Percentiles rank a stretch among this genome's conserved stretches.
Conservation (phyloP, 1,140 invertebrate species). For the Argopecten irradians region DNA sequence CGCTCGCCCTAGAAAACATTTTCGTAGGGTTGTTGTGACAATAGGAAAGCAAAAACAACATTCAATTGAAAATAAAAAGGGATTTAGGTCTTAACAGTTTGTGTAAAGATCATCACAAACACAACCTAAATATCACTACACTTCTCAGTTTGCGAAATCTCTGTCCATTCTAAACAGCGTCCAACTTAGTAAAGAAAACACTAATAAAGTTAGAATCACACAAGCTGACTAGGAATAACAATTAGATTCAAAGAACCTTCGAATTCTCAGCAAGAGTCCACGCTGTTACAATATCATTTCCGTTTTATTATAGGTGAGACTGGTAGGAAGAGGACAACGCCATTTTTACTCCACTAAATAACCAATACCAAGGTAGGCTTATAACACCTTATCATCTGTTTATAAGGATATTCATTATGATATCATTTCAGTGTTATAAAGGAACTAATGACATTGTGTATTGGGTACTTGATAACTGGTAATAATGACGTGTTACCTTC, state of each 20-base stretch:
- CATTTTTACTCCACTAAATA: background rate
- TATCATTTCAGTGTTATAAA: background rate
- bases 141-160: background rate
- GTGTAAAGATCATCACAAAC: background rate
- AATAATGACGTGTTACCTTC: no score
- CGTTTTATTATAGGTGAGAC: background rate
- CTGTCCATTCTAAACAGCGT: background rate
- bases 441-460: no score
- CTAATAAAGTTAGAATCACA: background rate
- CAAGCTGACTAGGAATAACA: background rate
- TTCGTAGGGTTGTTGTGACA: background rate
- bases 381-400: no score
- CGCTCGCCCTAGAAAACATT: background rate
- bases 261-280: no score
- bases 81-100: background rate
- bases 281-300: no score
- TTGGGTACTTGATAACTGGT: no score
- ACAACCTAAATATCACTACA: background rate
- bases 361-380: background rate
- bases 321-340: background rate
- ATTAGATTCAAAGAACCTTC: no score
- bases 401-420: background rate
- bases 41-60: background rate
- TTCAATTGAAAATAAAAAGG: background rate
- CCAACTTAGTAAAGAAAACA: background rate